A percentile compares a stretch with the other conserved stretches of the same genome.
phyloP scores from a whole-genome alignment of 2,797 vertebrate species.

The Peromyscus attwateri region DNA sequence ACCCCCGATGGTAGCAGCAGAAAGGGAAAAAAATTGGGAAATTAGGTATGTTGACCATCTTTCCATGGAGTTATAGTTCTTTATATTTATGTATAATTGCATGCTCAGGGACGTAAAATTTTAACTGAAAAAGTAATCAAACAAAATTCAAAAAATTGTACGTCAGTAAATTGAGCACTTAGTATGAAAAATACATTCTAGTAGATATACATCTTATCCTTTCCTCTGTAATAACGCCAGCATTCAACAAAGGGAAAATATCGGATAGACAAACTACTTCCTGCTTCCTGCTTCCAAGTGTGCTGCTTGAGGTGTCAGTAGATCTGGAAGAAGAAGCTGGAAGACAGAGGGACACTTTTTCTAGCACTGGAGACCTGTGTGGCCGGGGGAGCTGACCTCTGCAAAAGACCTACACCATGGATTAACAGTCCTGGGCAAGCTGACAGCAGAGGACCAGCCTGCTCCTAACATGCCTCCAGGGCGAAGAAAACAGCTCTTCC shows the following conservation, averaged over 20 bases:
- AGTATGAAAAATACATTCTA: neutral
- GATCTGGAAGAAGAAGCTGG: conserved; percentile 92
- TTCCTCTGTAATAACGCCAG: neutral
- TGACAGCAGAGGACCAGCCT: conserved; percentile 91
- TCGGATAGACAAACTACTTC: conserved; percentile 86
- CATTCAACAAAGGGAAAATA: conserved; percentile 68
- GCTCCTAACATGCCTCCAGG: conserved; percentile 79
- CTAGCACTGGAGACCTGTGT: conserved; percentile 87
- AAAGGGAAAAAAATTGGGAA: neutral
- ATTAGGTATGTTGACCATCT: neutral
- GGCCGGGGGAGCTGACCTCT: conserved; percentile 85
- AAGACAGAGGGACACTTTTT: conserved; percentile 91
- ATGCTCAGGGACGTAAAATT: neutral
- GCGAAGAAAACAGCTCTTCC: conserved; percentile 84
- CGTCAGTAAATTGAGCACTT: neutral
- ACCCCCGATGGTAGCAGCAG: neutral
- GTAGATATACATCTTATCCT: neutral
- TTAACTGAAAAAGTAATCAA: neutral
- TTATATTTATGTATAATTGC: neutral
- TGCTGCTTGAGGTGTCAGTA: conserved; percentile 89
- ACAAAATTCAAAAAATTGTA: neutral
- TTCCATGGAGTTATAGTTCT: neutral
- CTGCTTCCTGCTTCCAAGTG: conserved; percentile 86
- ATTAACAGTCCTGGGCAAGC: conserved; percentile 87
- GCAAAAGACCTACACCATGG: conserved; percentile 83